A percentile compares a stretch with the other conserved stretches of the same genome.
Conservation (phyloP, 1,140 invertebrate species). For the Tetranychus urticae region DNA sequence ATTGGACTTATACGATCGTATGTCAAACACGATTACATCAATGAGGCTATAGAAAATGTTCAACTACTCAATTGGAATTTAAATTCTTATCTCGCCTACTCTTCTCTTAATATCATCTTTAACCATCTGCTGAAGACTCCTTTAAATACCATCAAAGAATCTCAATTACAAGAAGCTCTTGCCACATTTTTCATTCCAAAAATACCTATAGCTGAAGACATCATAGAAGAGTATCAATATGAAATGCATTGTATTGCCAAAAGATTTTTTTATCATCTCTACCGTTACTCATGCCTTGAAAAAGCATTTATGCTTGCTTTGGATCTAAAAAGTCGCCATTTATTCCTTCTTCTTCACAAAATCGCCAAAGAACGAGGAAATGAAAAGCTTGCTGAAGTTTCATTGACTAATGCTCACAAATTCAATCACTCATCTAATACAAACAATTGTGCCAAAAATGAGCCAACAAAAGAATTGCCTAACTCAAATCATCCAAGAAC, state of each 20-base stretch:
- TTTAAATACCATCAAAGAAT: constrained; percentile 3
- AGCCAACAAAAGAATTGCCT: no score
- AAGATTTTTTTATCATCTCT: constrained; percentile 12
- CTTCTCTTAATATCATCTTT: constrained; percentile 10
- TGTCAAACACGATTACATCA: constrained; percentile 7
- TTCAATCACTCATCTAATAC: neutral
- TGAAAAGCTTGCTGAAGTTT: constrained; percentile 7
- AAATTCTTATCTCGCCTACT: constrained; percentile 5
- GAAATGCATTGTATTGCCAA: constrained; percentile 11
- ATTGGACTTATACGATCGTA: constrained; percentile 9
- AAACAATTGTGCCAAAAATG: no score
- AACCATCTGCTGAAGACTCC: constrained; percentile 10
- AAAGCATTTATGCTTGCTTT: constrained; percentile 13
- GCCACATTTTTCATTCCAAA: constrained; percentile 10
- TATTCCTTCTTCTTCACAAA: constrained; percentile 12
- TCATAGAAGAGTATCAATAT: constrained; percentile 8
- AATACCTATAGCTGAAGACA: constrained; percentile 6
- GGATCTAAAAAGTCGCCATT: constrained; percentile 10
- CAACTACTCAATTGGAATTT: constrained; percentile 11
- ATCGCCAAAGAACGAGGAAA: constrained; percentile 10
- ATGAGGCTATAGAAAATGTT: constrained; percentile 10
- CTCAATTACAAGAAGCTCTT: constrained; percentile 10
- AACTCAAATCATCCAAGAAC: no score
- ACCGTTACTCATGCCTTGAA: constrained; percentile 8
- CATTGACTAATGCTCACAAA: neutral